Evolutionary conservation across 2,888 invertebrate species (phyloP), one percentile per base, ranked within the genome.

Genomic region (Drosophila atripex): DNA sequence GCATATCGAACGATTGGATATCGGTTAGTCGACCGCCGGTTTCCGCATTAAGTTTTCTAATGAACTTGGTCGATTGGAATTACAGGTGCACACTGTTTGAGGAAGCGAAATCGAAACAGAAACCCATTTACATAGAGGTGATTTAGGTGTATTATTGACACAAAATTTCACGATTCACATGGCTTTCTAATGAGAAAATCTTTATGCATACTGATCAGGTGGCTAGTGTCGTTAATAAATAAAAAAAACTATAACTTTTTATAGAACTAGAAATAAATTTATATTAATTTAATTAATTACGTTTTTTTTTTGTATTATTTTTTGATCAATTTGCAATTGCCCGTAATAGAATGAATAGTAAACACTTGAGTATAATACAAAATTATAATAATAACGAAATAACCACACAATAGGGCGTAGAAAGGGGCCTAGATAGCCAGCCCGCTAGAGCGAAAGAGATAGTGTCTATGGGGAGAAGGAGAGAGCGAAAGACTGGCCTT

Each of bases 21-120:
- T 75, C 64, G 75, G 72, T 68, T 65, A 56, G 58, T 23, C 47
- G 60, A 60, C 46, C 61, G 60, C 68, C 76, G 61, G 64, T 72
- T 80, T 80, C 78, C 75, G 76, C 68, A 75, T 64, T 66, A 54
- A 50, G 46, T 47, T 72, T 71, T 57, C 53, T 53, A 61, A 55
- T 56, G 39, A 55, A 55, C 49, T 68, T 68, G 65, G 28, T 12
- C 11, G 16, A 21, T 12, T 69, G 50, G 39, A 32, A 51, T 51
- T 52, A 68, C 70, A 57, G 69, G 58, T 57, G 69, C 18, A 68
- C 49, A 4, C 21, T 14, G 14, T 41, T 25, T 35, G 52, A 45
- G 64, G 53, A 46, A 64, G 45, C 39, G 8, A 39, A 30, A 39
- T n/a, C 8, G 30, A 16, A 47, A 47, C 16, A 12, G 23, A 30